Conservation (phyloP, 2,888 invertebrate species). For the Dichetophora obliterata region DNA sequence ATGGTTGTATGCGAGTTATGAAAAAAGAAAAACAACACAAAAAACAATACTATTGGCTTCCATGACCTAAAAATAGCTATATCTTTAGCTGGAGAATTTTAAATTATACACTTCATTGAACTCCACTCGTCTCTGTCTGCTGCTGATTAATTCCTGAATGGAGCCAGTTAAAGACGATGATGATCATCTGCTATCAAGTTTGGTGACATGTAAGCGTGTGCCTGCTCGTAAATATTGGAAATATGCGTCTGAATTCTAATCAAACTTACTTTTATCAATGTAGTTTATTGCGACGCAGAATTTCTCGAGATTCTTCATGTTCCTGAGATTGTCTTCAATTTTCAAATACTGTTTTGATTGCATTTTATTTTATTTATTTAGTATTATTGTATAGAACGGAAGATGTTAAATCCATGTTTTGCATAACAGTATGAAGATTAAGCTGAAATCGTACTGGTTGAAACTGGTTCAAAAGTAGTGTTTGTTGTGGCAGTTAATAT, state of each 20-base stretch:
- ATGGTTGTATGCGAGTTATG: no score
- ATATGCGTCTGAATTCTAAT: conserved; percentile 19
- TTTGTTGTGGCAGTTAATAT: no score
- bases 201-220: conserved; percentile 20
- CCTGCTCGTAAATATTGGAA: conserved; percentile 3
- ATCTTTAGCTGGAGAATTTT: conserved; percentile 6
- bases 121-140: conserved; percentile 22
- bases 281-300: conserved; percentile 57
- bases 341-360: background rate
- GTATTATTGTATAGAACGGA: background rate
- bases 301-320: conserved; percentile 15
- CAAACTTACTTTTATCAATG: conserved; percentile 52
- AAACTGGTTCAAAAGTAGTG: conserved; percentile 1
- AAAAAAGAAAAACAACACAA: no score
- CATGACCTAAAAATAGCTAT: conserved; percentile 5
- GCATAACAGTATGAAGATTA: background rate
- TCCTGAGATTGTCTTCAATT: conserved; percentile 1
- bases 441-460: conserved; percentile 10
- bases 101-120: conserved; percentile 37
- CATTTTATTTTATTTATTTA: background rate
- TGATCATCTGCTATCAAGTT: background rate
- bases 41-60: background rate
- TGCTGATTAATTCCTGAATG: conserved; percentile 28
- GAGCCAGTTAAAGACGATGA: background rate
- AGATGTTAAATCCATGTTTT: background rate